Base-by-base conservation (phyloP, 2,113 vertebrate genomes). In the Hyaena hyaena region DNA sequence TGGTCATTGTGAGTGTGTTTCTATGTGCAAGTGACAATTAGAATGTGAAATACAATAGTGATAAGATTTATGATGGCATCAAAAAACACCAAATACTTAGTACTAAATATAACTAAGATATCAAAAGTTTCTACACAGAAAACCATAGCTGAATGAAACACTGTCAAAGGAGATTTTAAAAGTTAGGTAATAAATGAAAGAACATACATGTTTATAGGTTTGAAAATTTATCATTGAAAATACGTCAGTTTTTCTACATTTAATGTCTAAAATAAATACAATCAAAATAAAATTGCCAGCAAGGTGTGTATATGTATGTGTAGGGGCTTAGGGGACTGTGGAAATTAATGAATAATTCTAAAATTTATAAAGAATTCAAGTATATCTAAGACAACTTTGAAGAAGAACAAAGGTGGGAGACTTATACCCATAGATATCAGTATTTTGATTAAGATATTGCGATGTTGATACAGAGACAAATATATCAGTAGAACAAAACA, bases 311-410 rank as follows among this genome's bases (percentile, higher is more conserved):
- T 88, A 33, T 58, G 26, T 83, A n/a, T 24, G 73, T 45, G 10
- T 55, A 61, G 15, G 11, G 33, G 23, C 19, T 76, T 63, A 31
- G 5, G 26, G 31, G 68, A 85, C 39, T 69, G n/a, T 84, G 48
- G 39, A 84, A 83, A 93, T 69, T 24, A 63, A 53, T 12, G 31
- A 45, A 31, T 85, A n/a, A 43, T 85, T 90, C 33, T 71, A 84
- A 74, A 89, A 77, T 77, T 88, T 93, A 50, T 69, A 50, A 96
- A 19, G 28, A 69, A 63, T 71, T 26, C n/a, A 96, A 66, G 68
- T 74, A 74, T 23, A 92, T n/a, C 50, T 82, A 45, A 55, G 88
- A 88, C 31, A 77, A 74, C 77, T 66, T 55, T 31, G 65, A 95
- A 95, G 39, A 69, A 92, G 71, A 87, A 24, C 28, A 68, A 74